Percentiles rank a stretch among this genome's conserved stretches.
Evolutionary conservation across 2,888 invertebrate genomes (phyloP).

Genomic region (Glomeris marginata): DNA sequence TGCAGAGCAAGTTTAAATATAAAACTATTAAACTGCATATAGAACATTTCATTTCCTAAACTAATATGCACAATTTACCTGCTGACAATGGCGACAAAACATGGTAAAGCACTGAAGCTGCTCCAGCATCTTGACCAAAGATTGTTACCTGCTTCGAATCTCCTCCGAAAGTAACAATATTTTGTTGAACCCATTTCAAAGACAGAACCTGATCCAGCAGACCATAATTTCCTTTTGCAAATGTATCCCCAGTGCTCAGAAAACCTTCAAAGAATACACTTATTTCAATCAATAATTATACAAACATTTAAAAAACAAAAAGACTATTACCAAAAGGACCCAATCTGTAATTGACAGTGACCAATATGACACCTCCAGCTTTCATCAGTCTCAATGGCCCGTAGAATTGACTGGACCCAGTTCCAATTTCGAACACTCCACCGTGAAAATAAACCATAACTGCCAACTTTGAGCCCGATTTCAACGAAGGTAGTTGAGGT

Average conservation of each 20-base stretch:
- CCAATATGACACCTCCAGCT: no score
- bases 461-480: not conserved
- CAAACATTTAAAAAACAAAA: not conserved
- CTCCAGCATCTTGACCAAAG: slow-evolving; percentile 12
- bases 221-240: slow-evolving; percentile 7
- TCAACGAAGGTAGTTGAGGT: not conserved
- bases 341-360: no score
- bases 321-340: not conserved
- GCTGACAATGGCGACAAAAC: slow-evolving; percentile 8
- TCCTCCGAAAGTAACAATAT: slow-evolving; percentile 6
- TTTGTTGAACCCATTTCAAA: slow-evolving; percentile 9
- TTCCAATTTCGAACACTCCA: not conserved
- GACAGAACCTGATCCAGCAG: slow-evolving; percentile 9
- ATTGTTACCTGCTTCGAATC: slow-evolving; percentile 9
- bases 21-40: not conserved
- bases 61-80: not conserved
- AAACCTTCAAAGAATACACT: slow-evolving; percentile 6
- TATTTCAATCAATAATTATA: no score
- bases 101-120: slow-evolving; percentile 10
- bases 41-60: not conserved
- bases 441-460: not conserved
- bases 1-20: not conserved
- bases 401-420: not conserved
- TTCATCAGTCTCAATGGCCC: not conserved
- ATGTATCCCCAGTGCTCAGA: slow-evolving; percentile 3